Conservation (phyloP, 2,797 vertebrate species). For the Antennarius maculatus region DNA sequence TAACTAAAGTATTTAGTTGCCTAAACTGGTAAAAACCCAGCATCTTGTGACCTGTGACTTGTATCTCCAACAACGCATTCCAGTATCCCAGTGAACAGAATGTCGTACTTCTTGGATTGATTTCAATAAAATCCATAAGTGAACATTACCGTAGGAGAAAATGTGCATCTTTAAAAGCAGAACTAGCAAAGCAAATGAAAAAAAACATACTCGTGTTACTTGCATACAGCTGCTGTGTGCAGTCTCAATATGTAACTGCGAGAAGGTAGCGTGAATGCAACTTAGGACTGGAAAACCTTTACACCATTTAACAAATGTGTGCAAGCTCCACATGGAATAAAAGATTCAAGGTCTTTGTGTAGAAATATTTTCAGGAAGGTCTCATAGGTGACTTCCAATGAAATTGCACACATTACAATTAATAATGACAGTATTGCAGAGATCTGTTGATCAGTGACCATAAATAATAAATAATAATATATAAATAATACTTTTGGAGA, state of each 20-base stretch:
- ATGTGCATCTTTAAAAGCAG: not conserved
- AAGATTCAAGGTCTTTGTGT: not conserved
- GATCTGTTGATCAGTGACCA: conserved; percentile 19
- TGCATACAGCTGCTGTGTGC: not conserved
- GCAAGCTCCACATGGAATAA: not conserved
- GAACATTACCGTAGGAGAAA: not conserved
- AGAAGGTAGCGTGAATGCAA: not conserved
- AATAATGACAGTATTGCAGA: conserved; percentile 9
- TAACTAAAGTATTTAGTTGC: not conserved
- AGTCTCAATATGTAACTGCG: not conserved
- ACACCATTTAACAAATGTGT: conserved; percentile 17
- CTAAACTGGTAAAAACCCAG: not conserved
- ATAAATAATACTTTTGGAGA: conserved; percentile 15
- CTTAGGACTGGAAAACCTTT: not conserved
- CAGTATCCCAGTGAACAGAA: not conserved
- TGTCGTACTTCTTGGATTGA: not conserved
- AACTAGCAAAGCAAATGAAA: not conserved
- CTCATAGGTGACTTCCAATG: conserved; percentile 18
- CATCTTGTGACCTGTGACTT: not conserved
- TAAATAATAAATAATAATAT: not conserved
- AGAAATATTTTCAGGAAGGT: conserved; percentile 15
- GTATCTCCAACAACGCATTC: no score
- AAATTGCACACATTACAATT: conserved; percentile 4
- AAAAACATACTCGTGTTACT: no score
- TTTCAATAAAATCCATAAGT: no score